These are phyloP conservation scores for Xylocampa areola DNA, from an alignment of 2,888 invertebrate genomes.

Conservation along the genomic window DNA sequence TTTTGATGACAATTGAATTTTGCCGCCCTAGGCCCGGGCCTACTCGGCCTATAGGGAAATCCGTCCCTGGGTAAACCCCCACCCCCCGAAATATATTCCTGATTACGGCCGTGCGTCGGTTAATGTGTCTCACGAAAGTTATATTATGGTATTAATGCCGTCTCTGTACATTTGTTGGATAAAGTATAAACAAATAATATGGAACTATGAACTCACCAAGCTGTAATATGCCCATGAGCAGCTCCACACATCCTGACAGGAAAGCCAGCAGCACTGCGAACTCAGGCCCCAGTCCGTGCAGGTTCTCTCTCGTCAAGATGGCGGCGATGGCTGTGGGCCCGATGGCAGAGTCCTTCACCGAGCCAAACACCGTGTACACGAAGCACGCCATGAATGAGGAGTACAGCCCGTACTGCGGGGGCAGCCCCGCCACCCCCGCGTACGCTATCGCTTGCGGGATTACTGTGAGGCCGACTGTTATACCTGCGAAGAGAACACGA, in stretches of 20 bases:
- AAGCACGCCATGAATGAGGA: conserved; percentile 98
- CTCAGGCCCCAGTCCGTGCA: conserved; percentile 92
- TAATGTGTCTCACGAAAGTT: too few species aligned
- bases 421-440: conserved; percentile 94
- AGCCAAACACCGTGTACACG: conserved; percentile 96
- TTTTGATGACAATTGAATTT: too few species aligned
- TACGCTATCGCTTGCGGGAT: conserved; percentile 96
- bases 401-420: conserved; percentile 95
- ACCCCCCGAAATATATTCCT: too few species aligned
- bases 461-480: conserved; percentile 93
- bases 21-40: too few species aligned
- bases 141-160: too few species aligned
- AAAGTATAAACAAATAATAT: neutral
- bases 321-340: conserved; percentile 97
- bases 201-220: conserved; percentile 90
- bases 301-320: conserved; percentile 93
- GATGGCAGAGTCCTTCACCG: conserved; percentile 91
- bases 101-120: too few species aligned
- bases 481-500: conserved; percentile 68
- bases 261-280: conserved; percentile 93
- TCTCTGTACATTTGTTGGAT: too few species aligned
- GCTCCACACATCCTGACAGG: conserved; percentile 92
- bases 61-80: too few species aligned
- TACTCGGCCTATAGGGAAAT: too few species aligned
- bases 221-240: conserved; percentile 93